Base-by-base conservation (phyloP, 1,140 invertebrate species). In the Apis florea region DNA sequence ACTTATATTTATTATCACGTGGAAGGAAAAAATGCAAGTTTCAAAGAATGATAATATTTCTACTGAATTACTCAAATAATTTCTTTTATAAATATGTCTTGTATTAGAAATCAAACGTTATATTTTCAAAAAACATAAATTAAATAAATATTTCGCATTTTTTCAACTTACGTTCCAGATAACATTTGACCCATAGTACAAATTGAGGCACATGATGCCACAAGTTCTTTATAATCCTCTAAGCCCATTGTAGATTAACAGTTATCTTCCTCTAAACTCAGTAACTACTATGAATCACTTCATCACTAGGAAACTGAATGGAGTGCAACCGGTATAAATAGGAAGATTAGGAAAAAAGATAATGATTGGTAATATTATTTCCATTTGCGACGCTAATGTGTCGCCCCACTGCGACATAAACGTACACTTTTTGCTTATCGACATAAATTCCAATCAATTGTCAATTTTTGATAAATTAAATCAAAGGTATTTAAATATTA, bases 151-250 rank as follows among this genome's bases (percentile, higher is more conserved):
- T 49, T 61, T 78, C 17, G 5, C 10, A 70, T 40, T 21, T 61
- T 67, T 13, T 63, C 9, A 69, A 92, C 94, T 93, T 86, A 94
- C 94, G 90, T 91, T 84, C 93, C 93, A 19, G 93, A 75, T 77
- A 93, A 90, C 90, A 93, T 93, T 67, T 94, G 93, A 24, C 73
- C 91, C 85, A 94, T 92, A 10, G 94, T 94, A 2, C 88, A 85
- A 68, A 93, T 81, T 21, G 86, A 83, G 51, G 93, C 93, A 71
- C 85, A 89, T 40, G 86, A 89, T 12, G 85, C 94, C 19, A 94
- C 92, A 53, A 93, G 66, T 51, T 94, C 93, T 76, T 93, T 92
- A 59, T 94, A 94, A 77, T 94, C 92, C 77, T 93, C 88, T 9
- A 94, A 75, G 75, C 72, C 85, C 93, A 94, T 94, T 76, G 69